Evolutionary conservation across 2,888 invertebrate species (phyloP), one percentile per base, ranked within the genome.

Genomic region (Thymelicus sylvestris): DNA sequence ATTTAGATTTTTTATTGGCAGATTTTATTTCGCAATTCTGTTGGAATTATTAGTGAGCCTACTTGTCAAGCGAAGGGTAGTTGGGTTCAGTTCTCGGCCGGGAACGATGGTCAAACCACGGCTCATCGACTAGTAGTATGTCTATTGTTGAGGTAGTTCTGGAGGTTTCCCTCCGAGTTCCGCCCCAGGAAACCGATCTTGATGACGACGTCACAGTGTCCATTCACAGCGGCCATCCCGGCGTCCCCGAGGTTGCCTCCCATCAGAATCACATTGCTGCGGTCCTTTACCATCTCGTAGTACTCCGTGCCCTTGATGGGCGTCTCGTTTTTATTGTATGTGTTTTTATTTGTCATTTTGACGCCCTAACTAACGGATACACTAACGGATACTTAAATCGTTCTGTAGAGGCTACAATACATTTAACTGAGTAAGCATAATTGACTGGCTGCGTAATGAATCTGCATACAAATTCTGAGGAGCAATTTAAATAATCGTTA

Each of bases 101-200:
- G 19, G 19, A 2, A 0, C 19, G 19, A 19, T 19, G 19, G 19
- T 19, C 19, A 19, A 0, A 19, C 19, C 19, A 2, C 84, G 98
- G 97, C 84, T 99, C 99, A 82, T 98, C 96, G 24, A 97, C 95
- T 47, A 99, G 92, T 0, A 99, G 99, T 75, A 99, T 97, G 86
- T 99, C 99, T 86, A 97, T 95, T 95, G 8, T 96, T 95, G 91
- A 97, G 95, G 83, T 97, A 99, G 67, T 94, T 94, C 0, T 95
- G 94, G 19, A 98, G 91, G 82, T 95, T 96, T 39, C 95, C 95
- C 71, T 96, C 96, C 0, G 94, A 90, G 85, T 97, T 95, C 74
- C 97, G 95, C 77, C 98, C 98, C 0, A 99, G 95, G 89, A 98
- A 99, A 59, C 99, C 99, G 76, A 99, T 97, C 91, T 97, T 98